Evolutionary conservation across 2,888 invertebrate species (phyloP), one percentile per base, ranked within the genome.

Genomic region (Tuta absoluta): DNA sequence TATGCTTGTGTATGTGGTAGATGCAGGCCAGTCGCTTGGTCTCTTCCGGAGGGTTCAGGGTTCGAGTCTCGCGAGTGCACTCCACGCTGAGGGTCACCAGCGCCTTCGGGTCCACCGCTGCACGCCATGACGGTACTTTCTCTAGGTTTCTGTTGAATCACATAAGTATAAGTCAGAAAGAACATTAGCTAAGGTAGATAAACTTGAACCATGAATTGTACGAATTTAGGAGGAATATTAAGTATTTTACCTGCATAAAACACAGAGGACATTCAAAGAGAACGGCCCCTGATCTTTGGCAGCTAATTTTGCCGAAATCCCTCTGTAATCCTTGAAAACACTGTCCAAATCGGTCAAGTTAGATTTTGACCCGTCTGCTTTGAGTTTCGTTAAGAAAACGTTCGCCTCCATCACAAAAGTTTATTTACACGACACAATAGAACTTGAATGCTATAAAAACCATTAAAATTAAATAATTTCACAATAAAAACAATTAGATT

Each of bases 241-340:
- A 19, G 19, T 19, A 21, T 1, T 21, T 73, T 76, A 90, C 91
- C 91, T 89, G 86, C 88, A 89, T 24, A 91, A 66, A 66, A 82
- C 82, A 73, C 89, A 89, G 4, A 91, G 72, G 19, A 89, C 82
- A 66, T 90, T 91, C 17, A 91, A 69, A 11, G 88, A 80, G 65
- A 90, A 87, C 2, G 74, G 28, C 14, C 80, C 80, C 63, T 70
- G 78, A 48, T 89, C 84, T 69, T 85, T 85, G 0, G 73, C 37
- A 10, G 77, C 51, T 74, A 89, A 74, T 66, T 79, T 81, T 0
- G 65, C 59, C 37, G 73, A 68, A 75, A 87, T 77, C 21, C 49
- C 68, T 65, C 78, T 82, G 60, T 75, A 89, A 67, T 84, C 82
- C 2, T 70, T 69, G 49, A 71, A 76, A 56, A 79, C 75, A 72